A percentile compares a stretch with the other conserved stretches of the same genome.
Conservation (phyloP, 2,888 invertebrate genomes). For the Melolontha melolontha region DNA sequence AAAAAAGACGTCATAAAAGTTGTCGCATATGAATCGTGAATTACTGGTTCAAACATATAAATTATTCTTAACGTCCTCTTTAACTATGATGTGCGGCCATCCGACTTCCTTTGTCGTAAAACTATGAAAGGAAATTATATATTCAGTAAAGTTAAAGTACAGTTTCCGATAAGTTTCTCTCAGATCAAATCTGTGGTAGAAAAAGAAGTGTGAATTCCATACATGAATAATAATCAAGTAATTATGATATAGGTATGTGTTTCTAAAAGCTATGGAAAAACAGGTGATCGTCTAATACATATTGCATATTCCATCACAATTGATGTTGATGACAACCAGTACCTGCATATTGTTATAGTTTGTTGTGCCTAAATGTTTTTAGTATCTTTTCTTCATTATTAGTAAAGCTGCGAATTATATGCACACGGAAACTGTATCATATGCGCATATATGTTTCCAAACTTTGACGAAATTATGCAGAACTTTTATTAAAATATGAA, state of each 20-base stretch:
- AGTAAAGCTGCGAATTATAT: no score
- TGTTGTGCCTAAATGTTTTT: no score
- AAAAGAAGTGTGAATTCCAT: not conserved
- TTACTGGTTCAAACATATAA: slow-evolving; percentile 61
- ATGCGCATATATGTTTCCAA: no score
- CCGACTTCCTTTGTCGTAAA: slow-evolving; percentile 31
- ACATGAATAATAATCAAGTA: not conserved
- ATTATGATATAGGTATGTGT: not conserved
- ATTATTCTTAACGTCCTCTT: slow-evolving; percentile 57
- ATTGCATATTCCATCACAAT: no score
- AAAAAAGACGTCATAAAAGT: slow-evolving; percentile 56
- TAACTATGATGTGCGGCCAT: slow-evolving; percentile 19
- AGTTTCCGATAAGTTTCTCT: slow-evolving; percentile 32
- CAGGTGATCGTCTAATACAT: no score
- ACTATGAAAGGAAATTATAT: slow-evolving; percentile 25
- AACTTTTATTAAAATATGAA: no score
- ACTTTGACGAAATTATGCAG: no score
- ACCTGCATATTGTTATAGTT: no score
- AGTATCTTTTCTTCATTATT: no score
- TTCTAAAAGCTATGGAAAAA: no score
- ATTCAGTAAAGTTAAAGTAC: slow-evolving; percentile 15
- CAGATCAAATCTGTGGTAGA: not conserved
- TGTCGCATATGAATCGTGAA: slow-evolving; percentile 61
- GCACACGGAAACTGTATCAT: no score
- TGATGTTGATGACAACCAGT: no score